Percentiles rank a stretch among this genome's conserved stretches.
These are phyloP conservation scores for Anoplopoma fimbria DNA, from an alignment of 2,113 vertebrate species.

Conservation along the genomic window DNA sequence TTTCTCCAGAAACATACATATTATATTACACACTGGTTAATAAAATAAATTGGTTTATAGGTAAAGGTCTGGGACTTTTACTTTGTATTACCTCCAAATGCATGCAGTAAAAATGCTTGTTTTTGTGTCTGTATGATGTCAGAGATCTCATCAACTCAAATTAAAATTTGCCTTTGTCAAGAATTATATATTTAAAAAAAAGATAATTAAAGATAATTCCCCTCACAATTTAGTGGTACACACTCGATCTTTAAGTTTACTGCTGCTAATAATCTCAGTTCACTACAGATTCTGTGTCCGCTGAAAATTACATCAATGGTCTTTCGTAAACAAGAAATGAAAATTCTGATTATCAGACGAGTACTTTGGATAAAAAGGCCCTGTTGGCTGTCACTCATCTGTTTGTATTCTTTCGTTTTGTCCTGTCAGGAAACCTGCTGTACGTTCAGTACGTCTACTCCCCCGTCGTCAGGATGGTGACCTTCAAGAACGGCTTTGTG, in stretches of 20 bases:
- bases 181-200: too few relatives aligned
- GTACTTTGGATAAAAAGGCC: not conserved
- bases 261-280: not conserved
- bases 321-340: not conserved
- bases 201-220: not conserved
- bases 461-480: slow-evolving; percentile 75
- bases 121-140: not conserved
- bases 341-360: not conserved
- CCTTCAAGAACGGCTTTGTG: slow-evolving; percentile 81
- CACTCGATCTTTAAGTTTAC: not conserved
- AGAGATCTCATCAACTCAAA: not conserved
- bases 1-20: too few relatives aligned
- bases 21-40: too few relatives aligned
- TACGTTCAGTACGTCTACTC: slow-evolving; percentile 82
- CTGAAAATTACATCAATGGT: not conserved
- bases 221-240: not conserved
- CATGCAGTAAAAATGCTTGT: not conserved
- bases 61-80: not conserved
- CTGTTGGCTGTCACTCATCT: not conserved
- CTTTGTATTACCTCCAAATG: not conserved
- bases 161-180: too few relatives aligned
- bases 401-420: not conserved
- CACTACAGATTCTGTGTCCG: not conserved
- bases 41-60: not conserved
- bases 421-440: slow-evolving; percentile 81